Percentiles rank a stretch among this genome's conserved stretches.
These are phyloP conservation scores for Brienomyrus brachyistius DNA, from an alignment of 2,113 vertebrate species.

Conservation along the genomic window DNA sequence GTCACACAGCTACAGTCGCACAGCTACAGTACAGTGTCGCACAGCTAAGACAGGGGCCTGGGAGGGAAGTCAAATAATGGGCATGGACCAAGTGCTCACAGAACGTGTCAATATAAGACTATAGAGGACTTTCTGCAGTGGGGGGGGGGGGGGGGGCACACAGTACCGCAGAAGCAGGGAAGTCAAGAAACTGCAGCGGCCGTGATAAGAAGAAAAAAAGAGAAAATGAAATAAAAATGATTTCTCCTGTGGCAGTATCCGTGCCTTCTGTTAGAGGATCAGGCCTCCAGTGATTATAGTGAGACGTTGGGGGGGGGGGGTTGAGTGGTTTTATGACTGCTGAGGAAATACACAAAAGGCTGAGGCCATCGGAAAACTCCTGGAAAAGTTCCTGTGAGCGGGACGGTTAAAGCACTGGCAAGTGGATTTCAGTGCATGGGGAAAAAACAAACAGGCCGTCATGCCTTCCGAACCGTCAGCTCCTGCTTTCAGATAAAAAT, in stretches of 20 bases:
- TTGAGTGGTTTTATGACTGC: background rate
- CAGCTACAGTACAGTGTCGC: too few relatives aligned
- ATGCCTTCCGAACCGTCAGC: slow-evolving; percentile 18
- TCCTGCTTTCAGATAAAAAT: slow-evolving; percentile 54
- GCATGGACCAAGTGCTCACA: background rate
- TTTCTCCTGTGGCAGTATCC: background rate
- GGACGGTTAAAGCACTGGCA: background rate
- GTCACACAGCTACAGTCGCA: background rate
- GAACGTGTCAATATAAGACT: background rate
- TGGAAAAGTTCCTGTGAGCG: background rate
- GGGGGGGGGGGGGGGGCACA: too few relatives aligned
- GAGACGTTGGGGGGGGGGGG: too few relatives aligned
- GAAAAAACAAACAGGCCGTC: slow-evolving; percentile 34
- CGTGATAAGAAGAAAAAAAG: background rate
- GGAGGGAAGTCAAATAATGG: background rate
- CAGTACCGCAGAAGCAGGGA: background rate
- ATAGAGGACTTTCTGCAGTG: background rate
- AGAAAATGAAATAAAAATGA: background rate
- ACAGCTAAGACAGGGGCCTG: background rate
- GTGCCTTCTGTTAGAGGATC: background rate
- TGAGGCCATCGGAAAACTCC: background rate
- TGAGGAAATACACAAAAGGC: background rate
- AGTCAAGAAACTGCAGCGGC: background rate
- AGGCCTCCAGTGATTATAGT: background rate
- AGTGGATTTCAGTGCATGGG: background rate